Evolutionary conservation across 2,113 vertebrate species (phyloP), one percentile per base, ranked within the genome.

Genomic region (Malurus melanocephalus): DNA sequence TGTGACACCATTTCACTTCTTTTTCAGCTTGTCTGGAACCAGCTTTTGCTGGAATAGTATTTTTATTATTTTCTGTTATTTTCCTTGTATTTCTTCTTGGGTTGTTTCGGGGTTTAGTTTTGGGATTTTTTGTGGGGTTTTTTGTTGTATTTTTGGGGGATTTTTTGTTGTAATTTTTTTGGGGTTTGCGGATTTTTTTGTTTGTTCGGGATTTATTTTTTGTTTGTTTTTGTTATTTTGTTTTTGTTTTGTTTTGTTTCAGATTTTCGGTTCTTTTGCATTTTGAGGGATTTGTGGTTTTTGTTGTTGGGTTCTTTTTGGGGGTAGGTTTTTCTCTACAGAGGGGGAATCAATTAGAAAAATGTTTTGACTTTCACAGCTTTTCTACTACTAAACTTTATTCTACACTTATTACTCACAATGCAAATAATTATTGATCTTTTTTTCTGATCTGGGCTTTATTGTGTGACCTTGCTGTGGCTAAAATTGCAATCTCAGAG

Each of bases 231-330:
- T 30, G 3, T 30, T 6, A 2, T 14, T 86, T 69, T n/a, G 38
- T 38, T 38, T 38, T 38, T 10, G 22, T 49, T 49, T 49, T 49
- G 48, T 26, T 49, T 49, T 24, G 48, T 13, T 16, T 65, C 35
- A 35, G 35, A 35, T 35, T 35, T 35, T 35, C 35, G 35, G 35
- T 46, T 26, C 22, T 61, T 23, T 71, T 22, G 9, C 4, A 1
- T 30, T 43, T 66, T 65, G 10, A 30, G 24, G 11, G 17, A 9
- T 13, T 24, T 20, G 2, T 10, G 7, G 32, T n/a, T 3, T 18
- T 56, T 49, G 6, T 20, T 55, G 2, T 30, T 11, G 15, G 12
- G 6, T 0, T 16, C 35, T 67, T 51, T 43, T 9, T 1, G 7
- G 12, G 5, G 9, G 0, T 9, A 24, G 1, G 6, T 11, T 5